Evolutionary conservation across 2,797 vertebrate species (phyloP).

Genomic region (Etheostoma nigrum): DNA sequence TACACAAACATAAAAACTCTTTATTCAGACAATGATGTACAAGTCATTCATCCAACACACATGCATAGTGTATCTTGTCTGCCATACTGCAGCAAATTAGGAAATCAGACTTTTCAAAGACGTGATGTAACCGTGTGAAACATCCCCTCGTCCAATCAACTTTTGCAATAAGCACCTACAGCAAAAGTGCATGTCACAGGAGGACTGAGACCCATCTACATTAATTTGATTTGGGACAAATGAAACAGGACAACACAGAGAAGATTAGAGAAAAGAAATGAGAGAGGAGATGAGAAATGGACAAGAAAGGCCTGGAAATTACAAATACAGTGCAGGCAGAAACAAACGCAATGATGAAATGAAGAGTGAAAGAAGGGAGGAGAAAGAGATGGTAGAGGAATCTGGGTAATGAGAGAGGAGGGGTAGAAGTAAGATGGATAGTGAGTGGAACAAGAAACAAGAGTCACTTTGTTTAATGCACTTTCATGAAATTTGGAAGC

Average conservation of each 20-base stretch:
- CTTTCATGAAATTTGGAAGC: not conserved
- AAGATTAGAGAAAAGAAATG: conserved; percentile 50
- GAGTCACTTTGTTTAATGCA: conserved; percentile 20
- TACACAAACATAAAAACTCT: no score
- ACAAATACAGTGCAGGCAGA: conserved; percentile 32
- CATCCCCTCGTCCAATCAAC: conserved; percentile 25
- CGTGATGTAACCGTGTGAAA: conserved; percentile 67
- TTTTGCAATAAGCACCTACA: conserved; percentile 31
- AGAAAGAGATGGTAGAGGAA: conserved; percentile 3
- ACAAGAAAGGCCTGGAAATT: conserved; percentile 45
- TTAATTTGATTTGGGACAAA: conserved; percentile 37
- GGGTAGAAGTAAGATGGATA: conserved; percentile 11
- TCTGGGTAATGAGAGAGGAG: conserved; percentile 22
- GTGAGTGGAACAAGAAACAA: conserved; percentile 15
- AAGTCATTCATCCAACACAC: not conserved
- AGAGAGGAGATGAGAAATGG: conserved; percentile 43
- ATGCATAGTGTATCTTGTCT: not conserved
- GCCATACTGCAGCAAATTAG: conserved; percentile 8
- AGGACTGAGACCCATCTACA: conserved; percentile 34
- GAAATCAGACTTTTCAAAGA: conserved; percentile 31
- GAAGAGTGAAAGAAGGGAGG: not conserved
- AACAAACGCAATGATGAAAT: conserved; percentile 50
- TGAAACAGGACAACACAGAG: conserved; percentile 39
- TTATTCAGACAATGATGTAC: no score
- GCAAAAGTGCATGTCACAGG: conserved; percentile 18